Percentiles rank a stretch among this genome's conserved stretches.
Evolutionary conservation across 37 sponge, comb jelly and placozoan genomes (phyloP).

Genomic region (Mnemiopsis leidyi): DNA sequence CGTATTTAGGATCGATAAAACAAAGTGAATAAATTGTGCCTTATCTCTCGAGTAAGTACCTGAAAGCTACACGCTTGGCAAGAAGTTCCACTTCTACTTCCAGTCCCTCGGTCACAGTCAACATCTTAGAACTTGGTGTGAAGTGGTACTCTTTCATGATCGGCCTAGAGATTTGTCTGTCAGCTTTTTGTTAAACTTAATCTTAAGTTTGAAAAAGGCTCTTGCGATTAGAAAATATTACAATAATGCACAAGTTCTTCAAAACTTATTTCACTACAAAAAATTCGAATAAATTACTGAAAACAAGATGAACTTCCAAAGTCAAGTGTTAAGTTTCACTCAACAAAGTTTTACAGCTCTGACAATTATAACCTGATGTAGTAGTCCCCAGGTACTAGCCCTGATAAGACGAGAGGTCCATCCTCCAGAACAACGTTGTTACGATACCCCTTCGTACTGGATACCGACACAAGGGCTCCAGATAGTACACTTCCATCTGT

Average conservation of each 20-base stretch:
- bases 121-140: constrained; percentile 45
- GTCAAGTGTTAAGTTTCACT: too few species aligned
- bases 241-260: too few species aligned
- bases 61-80: constrained; percentile 28
- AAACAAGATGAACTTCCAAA: too few species aligned
- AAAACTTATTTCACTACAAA: too few species aligned
- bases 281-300: neutral
- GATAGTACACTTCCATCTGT: neutral
- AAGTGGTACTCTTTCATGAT: constrained; percentile 59
- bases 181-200: too few species aligned
- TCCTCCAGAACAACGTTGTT: constrained; percentile 38
- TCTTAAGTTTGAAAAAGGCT: too few species aligned
- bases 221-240: too few species aligned
- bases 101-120: constrained; percentile 46
- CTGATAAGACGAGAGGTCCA: constrained; percentile 19
- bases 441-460: constrained; percentile 29
- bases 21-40: neutral
- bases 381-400: constrained; percentile 59
- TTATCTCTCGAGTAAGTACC: neutral
- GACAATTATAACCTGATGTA: constrained; percentile 40
- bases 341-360: too few species aligned
- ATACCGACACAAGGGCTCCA: constrained; percentile 32
- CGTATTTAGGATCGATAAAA: too few species aligned
- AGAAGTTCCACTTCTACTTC: neutral
- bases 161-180: neutral